Evolutionary conservation across 2,888 invertebrate genomes (phyloP).

Genomic region (Steinernema carpocapsae): DNA sequence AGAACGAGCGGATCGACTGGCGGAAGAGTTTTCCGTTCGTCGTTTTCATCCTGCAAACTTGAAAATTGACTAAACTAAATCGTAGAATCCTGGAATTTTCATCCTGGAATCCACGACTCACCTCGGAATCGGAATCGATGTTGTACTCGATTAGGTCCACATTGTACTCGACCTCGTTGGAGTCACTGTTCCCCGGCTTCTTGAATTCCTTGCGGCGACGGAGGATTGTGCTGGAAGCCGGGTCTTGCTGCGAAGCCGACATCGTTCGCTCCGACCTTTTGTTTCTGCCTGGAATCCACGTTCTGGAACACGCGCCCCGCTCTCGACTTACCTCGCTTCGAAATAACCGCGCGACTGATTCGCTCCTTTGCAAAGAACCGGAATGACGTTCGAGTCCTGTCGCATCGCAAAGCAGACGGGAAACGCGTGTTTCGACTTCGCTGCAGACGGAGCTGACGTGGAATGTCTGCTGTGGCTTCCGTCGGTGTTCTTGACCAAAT

Average conservation of each 20-base stretch:
- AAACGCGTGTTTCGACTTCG: too few species aligned
- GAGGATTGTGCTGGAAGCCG: not conserved
- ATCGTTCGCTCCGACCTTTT: not conserved
- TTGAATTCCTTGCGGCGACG: not conserved
- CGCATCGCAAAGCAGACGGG: too few species aligned
- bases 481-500: too few species aligned
- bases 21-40: conserved; percentile 5
- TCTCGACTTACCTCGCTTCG: conserved; percentile 3
- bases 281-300: not conserved
- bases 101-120: too few species aligned
- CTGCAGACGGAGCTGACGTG: too few species aligned
- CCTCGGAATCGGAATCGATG: conserved; percentile 23
- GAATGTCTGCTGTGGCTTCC: too few species aligned
- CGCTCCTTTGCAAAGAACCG: too few species aligned
- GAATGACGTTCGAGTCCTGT: too few species aligned
- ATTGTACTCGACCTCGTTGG: too few species aligned
- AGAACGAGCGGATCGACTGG: conserved; percentile 21
- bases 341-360: conserved; percentile 13
- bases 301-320: not conserved
- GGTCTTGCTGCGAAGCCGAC: not conserved
- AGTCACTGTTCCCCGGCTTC: too few species aligned
- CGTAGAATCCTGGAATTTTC: too few species aligned
- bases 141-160: not conserved
- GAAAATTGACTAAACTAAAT: too few species aligned
- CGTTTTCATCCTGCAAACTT: conserved; percentile 20